Evolutionary conservation across 2,888 invertebrate genomes (phyloP).

Genomic region (Heliothis peltigera): DNA sequence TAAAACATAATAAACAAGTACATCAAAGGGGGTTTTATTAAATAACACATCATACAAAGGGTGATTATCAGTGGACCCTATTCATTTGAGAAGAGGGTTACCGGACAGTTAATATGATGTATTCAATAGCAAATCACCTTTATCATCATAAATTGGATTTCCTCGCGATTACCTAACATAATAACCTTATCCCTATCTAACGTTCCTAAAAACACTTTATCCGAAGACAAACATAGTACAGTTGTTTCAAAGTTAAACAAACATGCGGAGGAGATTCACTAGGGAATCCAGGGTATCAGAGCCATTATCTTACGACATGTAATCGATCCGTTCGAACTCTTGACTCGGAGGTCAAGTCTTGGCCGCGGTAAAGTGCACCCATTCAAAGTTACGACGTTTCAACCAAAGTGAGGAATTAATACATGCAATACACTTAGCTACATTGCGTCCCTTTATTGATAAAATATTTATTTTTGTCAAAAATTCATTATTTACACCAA

Average conservation of each 20-base stretch:
- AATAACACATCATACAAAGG: too few species aligned
- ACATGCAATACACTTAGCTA: too few species aligned
- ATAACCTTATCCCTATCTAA: conserved; percentile 2
- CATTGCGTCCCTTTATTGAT: background rate
- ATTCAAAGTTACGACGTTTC: conserved; percentile 6
- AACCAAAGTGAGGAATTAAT: background rate
- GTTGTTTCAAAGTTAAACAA: conserved; percentile 21
- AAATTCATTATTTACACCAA: too few species aligned
- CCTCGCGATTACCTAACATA: background rate
- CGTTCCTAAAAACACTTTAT: conserved; percentile 17
- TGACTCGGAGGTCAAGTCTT: conserved; percentile 19
- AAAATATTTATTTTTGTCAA: too few species aligned
- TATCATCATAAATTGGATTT: background rate
- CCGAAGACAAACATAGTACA: conserved; percentile 11
- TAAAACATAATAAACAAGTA: too few species aligned
- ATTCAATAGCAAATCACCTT: too few species aligned
- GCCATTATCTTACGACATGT: conserved; percentile 25
- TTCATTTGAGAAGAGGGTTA: too few species aligned
- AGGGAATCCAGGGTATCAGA: conserved; percentile 14
- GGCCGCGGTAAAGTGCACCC: conserved; percentile 17
- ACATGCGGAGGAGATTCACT: conserved; percentile 4
- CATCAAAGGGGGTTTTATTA: too few species aligned
- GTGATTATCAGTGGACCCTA: too few species aligned
- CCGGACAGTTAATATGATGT: too few species aligned
- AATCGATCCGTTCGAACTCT: conserved; percentile 40